These are phyloP conservation scores for Sabatieria punctata DNA, from an alignment of 2,888 invertebrate genomes.

Conservation along the genomic window DNA sequence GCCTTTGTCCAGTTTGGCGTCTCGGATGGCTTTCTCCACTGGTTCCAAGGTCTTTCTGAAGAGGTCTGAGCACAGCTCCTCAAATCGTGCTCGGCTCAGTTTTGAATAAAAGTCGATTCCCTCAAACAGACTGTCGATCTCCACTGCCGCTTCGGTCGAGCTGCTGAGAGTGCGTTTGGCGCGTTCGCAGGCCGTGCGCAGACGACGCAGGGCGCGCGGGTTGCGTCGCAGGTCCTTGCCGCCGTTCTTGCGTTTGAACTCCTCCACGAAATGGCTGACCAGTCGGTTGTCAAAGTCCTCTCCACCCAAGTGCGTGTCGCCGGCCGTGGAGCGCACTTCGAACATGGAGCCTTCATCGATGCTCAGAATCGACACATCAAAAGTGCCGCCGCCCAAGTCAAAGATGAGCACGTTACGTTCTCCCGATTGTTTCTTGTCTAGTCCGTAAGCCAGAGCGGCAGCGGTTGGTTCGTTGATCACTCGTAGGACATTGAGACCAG, in stretches of 20 bases:
- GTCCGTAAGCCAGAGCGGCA: constrained; percentile 64
- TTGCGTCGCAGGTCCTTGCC: constrained; percentile 70
- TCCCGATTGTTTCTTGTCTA: constrained; percentile 26
- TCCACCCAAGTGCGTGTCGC: constrained; percentile 23
- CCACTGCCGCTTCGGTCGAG: constrained; percentile 43
- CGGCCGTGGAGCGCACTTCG: constrained; percentile 18
- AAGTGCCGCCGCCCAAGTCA: too few species aligned
- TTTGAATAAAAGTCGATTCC: constrained; percentile 90
- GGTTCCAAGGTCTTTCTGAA: constrained; percentile 83
- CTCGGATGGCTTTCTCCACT: constrained; percentile 82
- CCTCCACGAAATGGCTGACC: constrained; percentile 33
- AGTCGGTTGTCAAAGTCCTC: constrained; percentile 42
- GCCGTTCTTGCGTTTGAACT: constrained; percentile 45
- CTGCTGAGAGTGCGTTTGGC: constrained; percentile 45
- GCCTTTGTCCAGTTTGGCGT: constrained; percentile 87
- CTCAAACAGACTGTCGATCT: constrained; percentile 84
- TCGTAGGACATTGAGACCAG: constrained; percentile 36
- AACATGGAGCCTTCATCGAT: constrained; percentile 17
- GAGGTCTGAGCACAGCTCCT: constrained; percentile 87
- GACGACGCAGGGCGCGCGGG: constrained; percentile 71
- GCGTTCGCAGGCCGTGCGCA: constrained; percentile 69
- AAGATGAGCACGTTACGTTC: constrained; percentile 23
- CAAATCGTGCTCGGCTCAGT: constrained; percentile 85
- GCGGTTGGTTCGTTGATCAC: constrained; percentile 38
- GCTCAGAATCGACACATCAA: constrained; percentile 19